These are phyloP conservation scores for Chelon auratus DNA, from an alignment of 2,797 vertebrate species.

Conservation along the genomic window DNA sequence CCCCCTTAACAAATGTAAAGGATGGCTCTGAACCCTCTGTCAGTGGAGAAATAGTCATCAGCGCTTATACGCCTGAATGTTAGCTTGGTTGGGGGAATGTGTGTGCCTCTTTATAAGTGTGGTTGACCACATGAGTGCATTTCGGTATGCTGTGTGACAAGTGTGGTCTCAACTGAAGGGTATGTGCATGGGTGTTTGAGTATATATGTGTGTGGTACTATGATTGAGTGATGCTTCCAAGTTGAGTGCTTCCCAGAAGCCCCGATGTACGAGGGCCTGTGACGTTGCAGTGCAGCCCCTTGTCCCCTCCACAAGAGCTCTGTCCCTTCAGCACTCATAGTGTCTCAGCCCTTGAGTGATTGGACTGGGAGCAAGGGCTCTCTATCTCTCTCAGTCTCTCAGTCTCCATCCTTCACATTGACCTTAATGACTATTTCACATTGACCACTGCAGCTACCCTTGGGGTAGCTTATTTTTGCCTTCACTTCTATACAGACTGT, in stretches of 20 bases:
- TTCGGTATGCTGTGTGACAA: conserved; percentile 52
- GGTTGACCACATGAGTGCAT: conserved; percentile 60
- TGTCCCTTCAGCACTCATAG: conserved; percentile 64
- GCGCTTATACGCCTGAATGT: conserved; percentile 65
- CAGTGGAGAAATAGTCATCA: conserved; percentile 47
- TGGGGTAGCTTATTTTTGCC: conserved; percentile 72
- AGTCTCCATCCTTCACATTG: conserved; percentile 72
- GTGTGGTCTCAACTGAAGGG: conserved; percentile 45
- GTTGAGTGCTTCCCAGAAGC: conserved; percentile 67
- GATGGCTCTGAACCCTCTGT: conserved; percentile 33
- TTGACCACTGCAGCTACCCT: conserved; percentile 59
- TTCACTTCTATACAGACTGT: conserved; percentile 82
- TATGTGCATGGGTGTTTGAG: conserved; percentile 50
- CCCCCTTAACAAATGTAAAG: conserved; percentile 15
- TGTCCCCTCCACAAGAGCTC: conserved; percentile 60
- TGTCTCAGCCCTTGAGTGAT: conserved; percentile 66
- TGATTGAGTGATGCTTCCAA: conserved; percentile 62
- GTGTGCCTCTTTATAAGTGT: conserved; percentile 70
- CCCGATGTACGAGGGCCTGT: conserved; percentile 49
- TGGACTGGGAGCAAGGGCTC: conserved; percentile 77
- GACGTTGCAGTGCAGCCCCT: conserved; percentile 45
- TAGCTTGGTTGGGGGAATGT: conserved; percentile 63
- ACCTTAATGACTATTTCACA: conserved; percentile 73
- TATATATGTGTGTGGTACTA: conserved; percentile 41
- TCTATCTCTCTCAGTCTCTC: conserved; percentile 72